Conservation (phyloP, 2,888 invertebrate species). For the Aromia moschata region DNA sequence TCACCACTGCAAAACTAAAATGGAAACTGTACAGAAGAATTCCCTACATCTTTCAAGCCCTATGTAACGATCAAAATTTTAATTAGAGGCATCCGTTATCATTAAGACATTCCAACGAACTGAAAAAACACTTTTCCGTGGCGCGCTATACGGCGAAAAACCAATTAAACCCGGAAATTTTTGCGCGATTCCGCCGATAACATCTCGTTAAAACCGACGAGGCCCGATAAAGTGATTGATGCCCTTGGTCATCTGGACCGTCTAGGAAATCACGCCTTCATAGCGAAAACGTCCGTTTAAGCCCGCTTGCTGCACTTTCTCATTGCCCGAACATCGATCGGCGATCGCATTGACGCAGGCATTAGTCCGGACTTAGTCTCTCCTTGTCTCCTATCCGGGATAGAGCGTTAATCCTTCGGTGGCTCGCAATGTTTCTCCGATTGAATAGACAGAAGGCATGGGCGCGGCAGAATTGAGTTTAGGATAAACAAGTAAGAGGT, state of each 20-base stretch:
- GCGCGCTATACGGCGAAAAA: too few relatives aligned
- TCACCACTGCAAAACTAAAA: too few relatives aligned
- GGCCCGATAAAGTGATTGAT: slow-evolving; percentile 20
- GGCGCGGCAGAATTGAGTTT: too few relatives aligned
- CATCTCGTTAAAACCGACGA: slow-evolving; percentile 17
- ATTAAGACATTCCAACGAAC: too few relatives aligned
- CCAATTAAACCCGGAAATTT: neutral
- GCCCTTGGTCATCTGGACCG: slow-evolving; percentile 6
- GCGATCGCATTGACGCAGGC: slow-evolving; percentile 41
- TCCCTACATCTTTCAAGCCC: too few relatives aligned
- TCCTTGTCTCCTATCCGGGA: slow-evolving; percentile 2
- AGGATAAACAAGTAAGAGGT: too few relatives aligned
- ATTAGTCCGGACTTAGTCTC: slow-evolving; percentile 38
- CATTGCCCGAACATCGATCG: slow-evolving; percentile 42
- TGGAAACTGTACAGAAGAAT: too few relatives aligned
- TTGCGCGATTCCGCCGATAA: slow-evolving; percentile 2
- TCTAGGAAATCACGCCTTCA: slow-evolving; percentile 8
- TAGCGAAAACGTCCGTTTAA: slow-evolving; percentile 13
- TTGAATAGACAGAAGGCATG: too few relatives aligned
- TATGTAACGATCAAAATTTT: too few relatives aligned
- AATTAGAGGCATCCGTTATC: too few relatives aligned
- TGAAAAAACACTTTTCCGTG: too few relatives aligned
- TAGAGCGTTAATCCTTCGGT: slow-evolving; percentile 16
- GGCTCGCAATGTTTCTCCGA: slow-evolving; percentile 9
- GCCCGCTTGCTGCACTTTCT: slow-evolving; percentile 16